A percentile compares a stretch with the other conserved stretches of the same genome.
phyloP scores from a whole-genome alignment of 2,113 vertebrate genomes.

The Rhea pennata region DNA sequence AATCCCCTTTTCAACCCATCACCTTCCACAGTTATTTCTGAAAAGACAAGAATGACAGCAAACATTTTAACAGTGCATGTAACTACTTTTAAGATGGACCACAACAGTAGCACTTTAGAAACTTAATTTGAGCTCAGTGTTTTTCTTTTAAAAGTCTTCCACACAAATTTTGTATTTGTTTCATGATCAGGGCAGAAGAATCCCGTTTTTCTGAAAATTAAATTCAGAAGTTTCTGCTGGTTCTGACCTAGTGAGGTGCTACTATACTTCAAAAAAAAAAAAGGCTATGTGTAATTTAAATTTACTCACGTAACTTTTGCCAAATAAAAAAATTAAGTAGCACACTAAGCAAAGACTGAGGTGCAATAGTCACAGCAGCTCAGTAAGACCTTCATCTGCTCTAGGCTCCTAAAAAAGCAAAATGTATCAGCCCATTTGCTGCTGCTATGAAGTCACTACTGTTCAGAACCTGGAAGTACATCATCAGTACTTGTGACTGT shows the following conservation, averaged over 20 bases:
- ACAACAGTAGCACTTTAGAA: rapidly evolving
- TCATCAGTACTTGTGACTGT: rapidly evolving
- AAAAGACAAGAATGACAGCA: background rate
- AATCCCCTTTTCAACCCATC: background rate
- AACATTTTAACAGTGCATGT: rapidly evolving
- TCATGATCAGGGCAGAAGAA: background rate
- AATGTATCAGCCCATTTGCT: background rate
- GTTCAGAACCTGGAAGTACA: background rate
- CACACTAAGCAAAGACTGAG: background rate
- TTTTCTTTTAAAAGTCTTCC: background rate
- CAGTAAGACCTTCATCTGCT: background rate
- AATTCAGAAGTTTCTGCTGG: background rate
- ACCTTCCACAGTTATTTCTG: background rate
- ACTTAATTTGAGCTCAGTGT: background rate
- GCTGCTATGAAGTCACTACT: background rate
- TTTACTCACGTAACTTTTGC: background rate
- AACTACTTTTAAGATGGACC: background rate
- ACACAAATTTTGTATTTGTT: background rate
- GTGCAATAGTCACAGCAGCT: background rate
- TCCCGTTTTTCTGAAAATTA: background rate
- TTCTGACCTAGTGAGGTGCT: background rate
- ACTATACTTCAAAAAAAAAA: background rate
- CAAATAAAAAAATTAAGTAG: background rate
- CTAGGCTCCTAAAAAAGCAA: background rate
- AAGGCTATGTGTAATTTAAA: rapidly evolving